Conservation (phyloP, 2,113 vertebrate genomes). For the Pomatorhinus ruficollis region DNA sequence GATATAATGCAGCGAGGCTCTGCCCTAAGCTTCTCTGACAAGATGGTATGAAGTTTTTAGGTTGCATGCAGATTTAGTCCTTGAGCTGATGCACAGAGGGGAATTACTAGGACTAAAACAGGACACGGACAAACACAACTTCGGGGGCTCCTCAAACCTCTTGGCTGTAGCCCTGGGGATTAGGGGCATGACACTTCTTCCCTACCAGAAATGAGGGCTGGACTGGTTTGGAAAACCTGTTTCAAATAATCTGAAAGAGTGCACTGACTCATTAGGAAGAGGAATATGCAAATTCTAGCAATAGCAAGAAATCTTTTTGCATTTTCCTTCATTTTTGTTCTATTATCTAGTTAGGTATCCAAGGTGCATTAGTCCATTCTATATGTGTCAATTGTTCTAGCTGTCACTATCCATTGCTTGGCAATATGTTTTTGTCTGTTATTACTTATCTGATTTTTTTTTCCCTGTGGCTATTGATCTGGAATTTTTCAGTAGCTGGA, state of each 20-base stretch:
- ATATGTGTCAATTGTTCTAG: neutral
- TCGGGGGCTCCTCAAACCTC: neutral
- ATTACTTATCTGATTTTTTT: neutral
- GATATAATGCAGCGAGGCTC: neutral
- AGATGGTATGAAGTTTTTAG: neutral
- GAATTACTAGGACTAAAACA: neutral
- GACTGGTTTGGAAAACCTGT: neutral
- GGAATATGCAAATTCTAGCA: neutral
- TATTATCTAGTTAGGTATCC: neutral
- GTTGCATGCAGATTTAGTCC: neutral
- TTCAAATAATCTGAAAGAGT: neutral
- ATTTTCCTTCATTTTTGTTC: neutral
- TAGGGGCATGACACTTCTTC: neutral
- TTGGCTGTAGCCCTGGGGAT: neutral
- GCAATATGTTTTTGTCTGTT: neutral
- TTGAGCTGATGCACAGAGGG: neutral
- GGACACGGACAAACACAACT: fast-evolving
- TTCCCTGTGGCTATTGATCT: neutral
- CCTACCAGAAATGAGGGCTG: neutral
- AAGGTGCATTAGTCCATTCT: neutral
- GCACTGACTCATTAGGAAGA: neutral
- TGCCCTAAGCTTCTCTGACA: neutral
- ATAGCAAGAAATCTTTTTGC: neutral
- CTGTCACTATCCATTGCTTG: neutral
- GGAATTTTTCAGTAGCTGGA: neutral